These are phyloP conservation scores for Zhengitettix transpicula DNA, from an alignment of 2,888 invertebrate genomes.

Conservation along the genomic window DNA sequence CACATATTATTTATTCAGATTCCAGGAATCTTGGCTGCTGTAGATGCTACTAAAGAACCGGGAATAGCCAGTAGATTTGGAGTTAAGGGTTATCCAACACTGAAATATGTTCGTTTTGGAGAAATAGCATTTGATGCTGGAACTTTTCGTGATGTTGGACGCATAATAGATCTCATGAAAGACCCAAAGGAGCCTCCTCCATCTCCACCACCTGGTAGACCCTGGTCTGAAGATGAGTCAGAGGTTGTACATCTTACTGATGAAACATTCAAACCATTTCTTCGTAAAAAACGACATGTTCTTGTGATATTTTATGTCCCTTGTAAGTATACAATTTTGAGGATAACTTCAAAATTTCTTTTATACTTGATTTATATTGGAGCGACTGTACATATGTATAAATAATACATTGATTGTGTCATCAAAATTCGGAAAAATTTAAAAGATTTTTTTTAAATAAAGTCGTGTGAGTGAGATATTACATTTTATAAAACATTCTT, in stretches of 20 bases:
- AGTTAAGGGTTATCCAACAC: constrained; percentile 63
- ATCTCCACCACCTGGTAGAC: constrained; percentile 62
- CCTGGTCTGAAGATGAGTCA: constrained; percentile 55
- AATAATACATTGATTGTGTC: too few relatives aligned
- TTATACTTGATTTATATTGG: too few relatives aligned
- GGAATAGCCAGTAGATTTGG: constrained; percentile 47
- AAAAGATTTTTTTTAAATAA: too few relatives aligned
- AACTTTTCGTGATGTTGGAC: constrained; percentile 55
- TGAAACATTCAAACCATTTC: constrained; percentile 49
- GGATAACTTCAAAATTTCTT: too few relatives aligned
- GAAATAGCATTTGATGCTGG: constrained; percentile 59
- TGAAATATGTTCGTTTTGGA: constrained; percentile 63
- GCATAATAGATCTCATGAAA: constrained; percentile 69
- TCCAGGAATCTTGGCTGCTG: constrained; percentile 59
- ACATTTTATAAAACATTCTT: too few relatives aligned
- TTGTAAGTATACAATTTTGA: constrained; percentile 41
- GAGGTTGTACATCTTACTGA: constrained; percentile 62
- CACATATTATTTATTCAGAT: constrained; percentile 28
- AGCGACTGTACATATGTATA: too few relatives aligned
- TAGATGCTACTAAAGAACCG: constrained; percentile 68
- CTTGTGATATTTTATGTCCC: constrained; percentile 86
- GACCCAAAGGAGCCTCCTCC: constrained; percentile 73
- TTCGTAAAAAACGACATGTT: constrained; percentile 75
- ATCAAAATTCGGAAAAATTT: too few relatives aligned
- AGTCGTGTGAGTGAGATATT: too few relatives aligned